These are phyloP conservation scores for Spilosoma lubricipeda DNA, from an alignment of 2,888 invertebrate species.

Conservation along the genomic window DNA sequence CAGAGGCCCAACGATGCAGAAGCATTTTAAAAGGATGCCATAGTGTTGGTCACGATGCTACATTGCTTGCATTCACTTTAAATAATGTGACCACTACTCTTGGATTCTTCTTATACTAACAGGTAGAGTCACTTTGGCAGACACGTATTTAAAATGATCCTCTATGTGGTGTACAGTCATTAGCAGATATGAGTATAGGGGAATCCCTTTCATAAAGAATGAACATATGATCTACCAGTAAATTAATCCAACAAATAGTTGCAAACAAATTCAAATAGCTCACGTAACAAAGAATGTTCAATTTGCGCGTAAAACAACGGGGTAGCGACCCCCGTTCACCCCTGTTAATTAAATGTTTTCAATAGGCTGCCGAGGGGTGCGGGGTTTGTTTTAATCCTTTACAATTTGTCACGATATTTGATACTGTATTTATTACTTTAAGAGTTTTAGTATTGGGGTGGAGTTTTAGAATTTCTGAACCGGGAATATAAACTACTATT, in stretches of 20 bases:
- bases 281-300: conserved; percentile 45
- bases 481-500: not conserved
- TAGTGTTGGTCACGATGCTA: no score
- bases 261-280: conserved; percentile 40
- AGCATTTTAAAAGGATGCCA: no score
- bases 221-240: conserved; percentile 8
- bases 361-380: conserved; percentile 27
- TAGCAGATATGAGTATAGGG: not conserved
- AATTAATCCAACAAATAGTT: conserved; percentile 26
- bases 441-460: conserved; percentile 29
- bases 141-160: not conserved
- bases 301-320: conserved; percentile 45
- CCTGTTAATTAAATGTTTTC: conserved; percentile 53
- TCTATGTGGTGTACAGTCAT: not conserved
- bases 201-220: not conserved
- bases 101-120: no score
- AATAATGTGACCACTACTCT: no score
- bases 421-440: conserved; percentile 48
- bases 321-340: conserved; percentile 33
- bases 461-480: conserved; percentile 8
- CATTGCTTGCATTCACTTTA: no score
- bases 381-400: conserved; percentile 31
- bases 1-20: no score
- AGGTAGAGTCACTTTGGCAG: no score
- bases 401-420: conserved; percentile 51